Base-by-base conservation (phyloP, 1,140 invertebrate genomes). In the Hylyphantes graminicola region DNA sequence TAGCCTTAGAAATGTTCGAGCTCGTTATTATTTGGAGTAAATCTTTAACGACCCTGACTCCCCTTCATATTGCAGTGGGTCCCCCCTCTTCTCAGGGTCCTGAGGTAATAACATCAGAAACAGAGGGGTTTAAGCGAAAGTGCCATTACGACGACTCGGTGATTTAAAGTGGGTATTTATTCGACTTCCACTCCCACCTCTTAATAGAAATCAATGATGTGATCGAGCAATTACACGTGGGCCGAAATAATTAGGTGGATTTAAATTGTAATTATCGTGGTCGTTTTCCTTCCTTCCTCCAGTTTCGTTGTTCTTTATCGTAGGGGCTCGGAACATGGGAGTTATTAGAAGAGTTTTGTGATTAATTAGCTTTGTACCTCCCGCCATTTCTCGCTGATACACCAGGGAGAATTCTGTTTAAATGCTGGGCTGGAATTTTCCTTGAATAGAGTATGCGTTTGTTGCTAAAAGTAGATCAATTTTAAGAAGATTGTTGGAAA, bases 251-350 rank as follows among this genome's bases (percentile, higher is more conserved):
- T 81, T 81, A 81, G 79, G 79, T 64, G 64, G 77, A 48, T 80
- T 80, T 80, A 80, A 80, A 80, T 80, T 67, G 79, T 81, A 81
- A 81, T 81, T 81, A 81, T 80, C 59, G 63, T 73, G 17, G 79
- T 73, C 68, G 79, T 73, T 81, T 68, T 63, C 79, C 21, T 57
- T 70, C 35, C 70, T 67, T 80, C 63, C 50, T 21, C 15, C 79
- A 64, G 72, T 81, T 81, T 81, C 64, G 48, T 78, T 78, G 76
- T 81, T 81, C 79, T 81, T 81, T 81, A 72, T 70, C 79, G 54
- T 55, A n/a, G 35, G 61, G 61, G 5, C 17, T 19, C 35, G 79
- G 65, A 73, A 73, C 67, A 59, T 53, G 79, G 79, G 67, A 73
- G 68, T 73, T 81, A 81, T 81, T 81, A 78, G 59, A 13, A 13